Percentiles rank a stretch among this genome's conserved stretches.
Evolutionary conservation across 1,140 invertebrate species (phyloP).

Genomic region (Diabrotica undecimpunctata): DNA sequence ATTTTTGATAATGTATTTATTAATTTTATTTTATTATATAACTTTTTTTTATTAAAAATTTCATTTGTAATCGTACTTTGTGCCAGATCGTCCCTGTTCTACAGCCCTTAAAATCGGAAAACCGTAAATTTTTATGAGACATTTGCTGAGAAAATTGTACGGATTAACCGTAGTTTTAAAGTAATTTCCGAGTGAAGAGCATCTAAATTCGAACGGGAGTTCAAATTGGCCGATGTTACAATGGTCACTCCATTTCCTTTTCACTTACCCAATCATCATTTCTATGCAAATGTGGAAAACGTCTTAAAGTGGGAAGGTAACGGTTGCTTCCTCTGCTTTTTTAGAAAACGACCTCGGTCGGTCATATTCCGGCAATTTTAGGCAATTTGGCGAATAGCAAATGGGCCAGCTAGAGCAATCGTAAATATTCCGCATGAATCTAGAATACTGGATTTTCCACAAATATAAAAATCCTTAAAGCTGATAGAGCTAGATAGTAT

Average conservation of each 20-base stretch:
- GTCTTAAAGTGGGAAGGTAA: not conserved
- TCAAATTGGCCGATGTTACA: slow-evolving; percentile 18
- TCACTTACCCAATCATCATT: slow-evolving; percentile 11
- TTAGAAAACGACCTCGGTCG: not conserved
- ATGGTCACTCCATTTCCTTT: slow-evolving; percentile 37
- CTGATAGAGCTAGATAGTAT: no score
- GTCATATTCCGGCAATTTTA: not conserved
- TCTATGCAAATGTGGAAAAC: slow-evolving; percentile 18
- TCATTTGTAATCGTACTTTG: not conserved
- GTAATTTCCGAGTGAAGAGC: slow-evolving; percentile 25
- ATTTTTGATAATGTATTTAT: not conserved
- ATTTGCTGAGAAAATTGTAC: slow-evolving; percentile 40
- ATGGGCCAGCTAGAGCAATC: no score
- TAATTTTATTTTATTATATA: not conserved
- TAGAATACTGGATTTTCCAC: no score
- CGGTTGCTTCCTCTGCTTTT: not conserved
- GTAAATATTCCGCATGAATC: no score
- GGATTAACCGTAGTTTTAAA: slow-evolving; percentile 27
- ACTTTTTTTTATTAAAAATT: not conserved
- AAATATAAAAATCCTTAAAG: no score
- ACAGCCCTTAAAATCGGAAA: slow-evolving; percentile 36
- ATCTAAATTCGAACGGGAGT: not conserved
- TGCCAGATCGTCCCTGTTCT: slow-evolving; percentile 9
- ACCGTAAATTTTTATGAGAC: slow-evolving; percentile 38
- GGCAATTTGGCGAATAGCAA: not conserved